Percentiles rank a stretch among this genome's conserved stretches.
phyloP scores from a whole-genome alignment of 1,140 invertebrate genomes.

The Drosophila sp. region DNA sequence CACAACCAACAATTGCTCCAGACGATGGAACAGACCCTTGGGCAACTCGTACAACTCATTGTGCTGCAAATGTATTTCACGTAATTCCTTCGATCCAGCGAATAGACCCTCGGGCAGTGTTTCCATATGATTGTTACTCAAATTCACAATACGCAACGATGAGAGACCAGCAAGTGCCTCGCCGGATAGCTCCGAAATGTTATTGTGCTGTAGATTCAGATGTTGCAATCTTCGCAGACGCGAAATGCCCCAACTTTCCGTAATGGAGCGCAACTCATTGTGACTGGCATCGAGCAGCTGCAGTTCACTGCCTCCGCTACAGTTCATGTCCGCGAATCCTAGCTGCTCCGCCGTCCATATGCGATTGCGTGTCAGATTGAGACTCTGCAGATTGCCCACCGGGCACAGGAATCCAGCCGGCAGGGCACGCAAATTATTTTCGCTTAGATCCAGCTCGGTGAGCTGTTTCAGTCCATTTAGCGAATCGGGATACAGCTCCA shows the following conservation, averaged over 20 bases:
- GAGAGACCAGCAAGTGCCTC: conserved; percentile 90
- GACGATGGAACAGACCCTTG: conserved; percentile 90
- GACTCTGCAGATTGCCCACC: conserved; percentile 89
- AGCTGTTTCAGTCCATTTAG: conserved; percentile 90
- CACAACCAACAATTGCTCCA: conserved; percentile 92
- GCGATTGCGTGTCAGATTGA: conserved; percentile 93
- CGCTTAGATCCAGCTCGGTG: conserved; percentile 90
- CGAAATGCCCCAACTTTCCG: conserved; percentile 89
- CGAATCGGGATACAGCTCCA: conserved; percentile 88
- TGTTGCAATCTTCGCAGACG: conserved; percentile 89
- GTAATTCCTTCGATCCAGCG: conserved; percentile 88
- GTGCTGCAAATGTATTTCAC: conserved; percentile 92
- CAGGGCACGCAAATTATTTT: conserved; percentile 91
- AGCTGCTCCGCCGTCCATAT: conserved; percentile 89
- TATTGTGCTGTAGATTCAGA: conserved; percentile 91
- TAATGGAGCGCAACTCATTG: conserved; percentile 89
- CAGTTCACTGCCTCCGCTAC: conserved; percentile 86
- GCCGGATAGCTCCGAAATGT: conserved; percentile 90
- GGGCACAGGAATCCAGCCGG: conserved; percentile 90
- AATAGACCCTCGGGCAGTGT: conserved; percentile 91
- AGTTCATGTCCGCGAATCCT: conserved; percentile 86
- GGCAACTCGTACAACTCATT: conserved; percentile 92
- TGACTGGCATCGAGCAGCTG: conserved; percentile 90
- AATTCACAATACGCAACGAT: conserved; percentile 90
- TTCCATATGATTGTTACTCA: conserved; percentile 91